Percentiles rank a stretch among this genome's conserved stretches.
phyloP scores from a whole-genome alignment of 2,797 vertebrate species.

The Nannoperca obscura region DNA sequence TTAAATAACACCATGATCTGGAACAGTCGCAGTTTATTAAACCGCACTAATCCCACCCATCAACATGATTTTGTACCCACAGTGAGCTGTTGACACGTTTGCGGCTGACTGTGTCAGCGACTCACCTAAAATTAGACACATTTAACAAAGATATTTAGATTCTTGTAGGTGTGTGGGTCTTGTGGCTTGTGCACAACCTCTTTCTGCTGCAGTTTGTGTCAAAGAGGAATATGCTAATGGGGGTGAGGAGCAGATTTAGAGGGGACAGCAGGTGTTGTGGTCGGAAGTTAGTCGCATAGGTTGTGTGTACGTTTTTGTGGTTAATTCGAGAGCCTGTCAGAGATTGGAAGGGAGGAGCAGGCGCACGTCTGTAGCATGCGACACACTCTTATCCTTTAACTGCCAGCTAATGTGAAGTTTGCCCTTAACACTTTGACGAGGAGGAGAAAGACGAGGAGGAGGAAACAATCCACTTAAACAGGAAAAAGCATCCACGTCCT shows the following conservation, averaged over 20 bases:
- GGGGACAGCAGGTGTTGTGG: neutral
- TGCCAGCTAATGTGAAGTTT: slow-evolving; percentile 60
- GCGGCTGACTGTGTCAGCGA: neutral
- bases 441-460: neutral
- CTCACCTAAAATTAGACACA: neutral
- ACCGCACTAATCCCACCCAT: slow-evolving; percentile 35
- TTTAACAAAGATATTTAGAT: neutral
- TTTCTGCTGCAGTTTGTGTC: slow-evolving; percentile 4
- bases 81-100: slow-evolving; percentile 21
- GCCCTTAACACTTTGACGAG: slow-evolving; percentile 23
- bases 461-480: slow-evolving; percentile 28
- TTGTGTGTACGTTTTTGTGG: slow-evolving; percentile 6
- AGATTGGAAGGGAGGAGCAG: neutral
- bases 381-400: slow-evolving; percentile 47
- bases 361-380: slow-evolving; percentile 7
- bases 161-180: neutral
- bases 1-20: slow-evolving; percentile 27
- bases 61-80: slow-evolving; percentile 12
- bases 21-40: slow-evolving; percentile 32
- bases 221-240: slow-evolving; percentile 1
- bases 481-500: slow-evolving; percentile 21
- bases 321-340: slow-evolving; percentile 17
- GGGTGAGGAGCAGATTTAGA: neutral
- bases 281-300: neutral
- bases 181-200: neutral